Evolutionary conservation across 2,888 invertebrate genomes (phyloP).

Genomic region (Cosmopolites sordidus): DNA sequence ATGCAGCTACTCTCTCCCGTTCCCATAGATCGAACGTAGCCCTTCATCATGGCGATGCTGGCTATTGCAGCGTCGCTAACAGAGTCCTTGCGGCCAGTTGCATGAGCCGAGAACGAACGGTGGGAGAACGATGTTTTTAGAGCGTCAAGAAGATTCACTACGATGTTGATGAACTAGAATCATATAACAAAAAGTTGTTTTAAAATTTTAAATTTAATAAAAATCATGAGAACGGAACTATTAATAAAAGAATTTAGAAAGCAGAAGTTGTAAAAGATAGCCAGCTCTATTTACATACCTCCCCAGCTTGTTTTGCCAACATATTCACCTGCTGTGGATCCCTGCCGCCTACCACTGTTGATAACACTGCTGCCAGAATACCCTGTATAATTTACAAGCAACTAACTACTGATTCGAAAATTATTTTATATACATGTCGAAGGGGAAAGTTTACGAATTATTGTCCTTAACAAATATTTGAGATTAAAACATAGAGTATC

Average conservation of each 20-base stretch:
- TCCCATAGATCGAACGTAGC: constrained; percentile 76
- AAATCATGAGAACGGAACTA: too few relatives aligned
- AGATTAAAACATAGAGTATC: too few relatives aligned
- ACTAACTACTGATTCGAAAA: constrained; percentile 45
- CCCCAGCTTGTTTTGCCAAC: constrained; percentile 93
- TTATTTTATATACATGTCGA: constrained; percentile 7
- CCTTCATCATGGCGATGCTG: constrained; percentile 83
- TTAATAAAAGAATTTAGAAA: too few relatives aligned
- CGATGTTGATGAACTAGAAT: constrained; percentile 84
- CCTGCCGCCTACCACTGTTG: constrained; percentile 85
- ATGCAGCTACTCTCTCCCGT: constrained; percentile 78
- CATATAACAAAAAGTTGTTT: too few relatives aligned
- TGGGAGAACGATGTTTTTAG: constrained; percentile 90
- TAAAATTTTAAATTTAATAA: too few relatives aligned
- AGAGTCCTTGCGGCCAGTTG: constrained; percentile 82
- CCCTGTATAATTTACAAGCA: constrained; percentile 63
- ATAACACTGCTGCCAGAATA: constrained; percentile 87
- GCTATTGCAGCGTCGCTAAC: constrained; percentile 86
- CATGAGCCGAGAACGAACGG: constrained; percentile 78
- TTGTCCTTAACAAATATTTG: too few relatives aligned
- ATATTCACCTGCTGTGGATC: constrained; percentile 88
- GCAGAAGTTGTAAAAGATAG: too few relatives aligned
- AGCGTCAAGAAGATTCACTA: constrained; percentile 85
- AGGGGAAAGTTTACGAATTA: too few relatives aligned
- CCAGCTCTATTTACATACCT: constrained; percentile 62